Conservation (phyloP, 1,140 invertebrate species). For the Plectus sambesii region DNA sequence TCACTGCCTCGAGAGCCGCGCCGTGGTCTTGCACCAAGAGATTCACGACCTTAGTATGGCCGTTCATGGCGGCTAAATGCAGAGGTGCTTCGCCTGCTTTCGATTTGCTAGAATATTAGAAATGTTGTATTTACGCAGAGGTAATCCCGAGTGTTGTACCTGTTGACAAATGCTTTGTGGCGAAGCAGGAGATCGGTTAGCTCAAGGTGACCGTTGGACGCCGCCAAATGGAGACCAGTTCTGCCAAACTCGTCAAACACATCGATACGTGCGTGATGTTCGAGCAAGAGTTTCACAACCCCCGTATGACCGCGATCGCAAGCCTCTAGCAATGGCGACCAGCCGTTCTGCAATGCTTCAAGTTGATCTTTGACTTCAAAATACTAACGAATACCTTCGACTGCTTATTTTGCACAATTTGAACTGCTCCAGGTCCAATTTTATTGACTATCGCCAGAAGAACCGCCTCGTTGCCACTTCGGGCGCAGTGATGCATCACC, state of each 20-base stretch:
- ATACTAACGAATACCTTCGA: conserved; percentile 51
- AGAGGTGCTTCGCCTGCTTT: conserved; percentile 66
- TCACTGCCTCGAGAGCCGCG: conserved; percentile 84
- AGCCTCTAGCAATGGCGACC: conserved; percentile 89
- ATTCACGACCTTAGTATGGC: conserved; percentile 54
- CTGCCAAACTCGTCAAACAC: conserved; percentile 78
- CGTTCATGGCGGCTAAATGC: conserved; percentile 76
- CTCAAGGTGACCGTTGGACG: conserved; percentile 74
- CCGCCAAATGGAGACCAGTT: conserved; percentile 71
- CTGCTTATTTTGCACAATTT: conserved; percentile 83
- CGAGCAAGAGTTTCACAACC: conserved; percentile 53
- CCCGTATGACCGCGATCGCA: conserved; percentile 55
- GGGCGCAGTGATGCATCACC: conserved; percentile 82
- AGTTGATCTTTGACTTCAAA: conserved; percentile 10
- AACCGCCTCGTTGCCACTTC: conserved; percentile 87
- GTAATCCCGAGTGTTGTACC: too few relatives aligned
- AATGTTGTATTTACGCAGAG: too few relatives aligned
- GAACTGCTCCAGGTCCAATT: conserved; percentile 70
- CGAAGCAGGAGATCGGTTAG: conserved; percentile 86
- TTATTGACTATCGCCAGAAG: conserved; percentile 79
- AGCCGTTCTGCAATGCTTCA: conserved; percentile 56
- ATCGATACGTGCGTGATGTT: conserved; percentile 74
- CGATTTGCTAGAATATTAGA: conserved; percentile 47
- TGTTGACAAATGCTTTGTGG: conserved; percentile 94
- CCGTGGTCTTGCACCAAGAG: conserved; percentile 68